Conservation (phyloP, 2,888 invertebrate genomes). For the Exocentrus adspersus region DNA sequence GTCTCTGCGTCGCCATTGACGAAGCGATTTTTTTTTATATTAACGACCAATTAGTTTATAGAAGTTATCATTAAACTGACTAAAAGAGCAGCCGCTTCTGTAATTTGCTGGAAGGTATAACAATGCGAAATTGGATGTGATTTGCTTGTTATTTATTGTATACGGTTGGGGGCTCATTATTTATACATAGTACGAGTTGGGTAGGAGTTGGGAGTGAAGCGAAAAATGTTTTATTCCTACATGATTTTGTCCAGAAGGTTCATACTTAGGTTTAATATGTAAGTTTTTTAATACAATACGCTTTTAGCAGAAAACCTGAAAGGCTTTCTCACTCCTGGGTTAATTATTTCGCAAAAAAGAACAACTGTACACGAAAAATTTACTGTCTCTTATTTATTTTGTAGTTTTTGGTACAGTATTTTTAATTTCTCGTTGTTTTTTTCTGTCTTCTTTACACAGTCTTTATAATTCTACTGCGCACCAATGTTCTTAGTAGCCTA, state of each 20-base stretch:
- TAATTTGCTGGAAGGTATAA: conserved; percentile 8
- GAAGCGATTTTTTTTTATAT: conserved; percentile 13
- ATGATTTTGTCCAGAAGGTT: conserved; percentile 29
- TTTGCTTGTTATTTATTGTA: conserved; percentile 1
- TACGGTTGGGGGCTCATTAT: background rate
- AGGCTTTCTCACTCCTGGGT: no score
- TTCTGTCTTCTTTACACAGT: no score
- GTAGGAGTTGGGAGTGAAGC: background rate
- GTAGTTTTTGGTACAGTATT: no score
- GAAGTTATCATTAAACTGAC: conserved; percentile 29
- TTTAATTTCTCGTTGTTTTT: no score
- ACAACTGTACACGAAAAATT: no score
- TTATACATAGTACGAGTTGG: no score
- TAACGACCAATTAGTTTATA: conserved; percentile 24
- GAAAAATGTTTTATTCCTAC: conserved; percentile 29
- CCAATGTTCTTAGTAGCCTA: no score
- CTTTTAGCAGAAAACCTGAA: no score
- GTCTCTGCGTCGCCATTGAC: conserved; percentile 10
- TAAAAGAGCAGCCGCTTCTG: conserved; percentile 19
- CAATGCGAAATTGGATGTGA: conserved; percentile 12
- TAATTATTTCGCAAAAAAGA: no score
- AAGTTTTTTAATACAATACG: no score
- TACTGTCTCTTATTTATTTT: no score
- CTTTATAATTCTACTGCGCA: no score
- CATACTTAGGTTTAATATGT: conserved; percentile 21